Base-by-base conservation (phyloP, 2,797 vertebrate species). In the Sparidentex hasta region DNA sequence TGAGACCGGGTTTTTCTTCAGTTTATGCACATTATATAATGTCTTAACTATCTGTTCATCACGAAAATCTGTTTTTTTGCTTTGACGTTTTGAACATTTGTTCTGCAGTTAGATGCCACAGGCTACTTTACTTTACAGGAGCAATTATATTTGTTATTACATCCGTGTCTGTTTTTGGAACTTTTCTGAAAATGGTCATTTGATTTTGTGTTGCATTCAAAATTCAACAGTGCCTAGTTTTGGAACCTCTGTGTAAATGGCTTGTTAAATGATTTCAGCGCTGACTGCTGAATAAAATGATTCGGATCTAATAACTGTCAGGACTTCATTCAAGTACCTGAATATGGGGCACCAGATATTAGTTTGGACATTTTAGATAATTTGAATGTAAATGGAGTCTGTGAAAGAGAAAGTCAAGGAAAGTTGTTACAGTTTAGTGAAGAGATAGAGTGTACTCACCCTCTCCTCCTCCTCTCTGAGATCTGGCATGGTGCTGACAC, bases 401-500 rank as follows among this genome's bases (percentile, higher is more conserved):
- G 8, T 59, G 20, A 43, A 70, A 14, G 43, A 23, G 16, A 44
- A 47, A 33, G 23, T 7, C 12, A 41, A 23, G 43, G 66, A 23
- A 27, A 25, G 21, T 44, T 12, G 41, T 79, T n/a, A 29, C 6
- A 58, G 29, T 63, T 65, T 7, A 57, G 29, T 16, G 33, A 44
- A 38, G 38, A 38, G 33, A 33, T 33, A 21, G n/a, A 21, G 46
- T 46, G n/a, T 61, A 95, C 97, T 98, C 92, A 99, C 98, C 96
- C 96, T 94, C 88, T 98, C 97, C 90, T 99, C 98, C 80, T 99
- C 97, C 8, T 96, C 97, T 83, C 98, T 94, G 83, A 99, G 93
- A 87, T 99, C 98, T 0, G 98, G 98, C 98, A 99, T 98, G 91
- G 98, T 99, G 94, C 98, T 98, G 89, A 98, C 93, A 85, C 98